These are phyloP conservation scores for Pachyrhynchus sulphureomaculatus DNA, from an alignment of 1,140 invertebrate genomes.

Conservation along the genomic window DNA sequence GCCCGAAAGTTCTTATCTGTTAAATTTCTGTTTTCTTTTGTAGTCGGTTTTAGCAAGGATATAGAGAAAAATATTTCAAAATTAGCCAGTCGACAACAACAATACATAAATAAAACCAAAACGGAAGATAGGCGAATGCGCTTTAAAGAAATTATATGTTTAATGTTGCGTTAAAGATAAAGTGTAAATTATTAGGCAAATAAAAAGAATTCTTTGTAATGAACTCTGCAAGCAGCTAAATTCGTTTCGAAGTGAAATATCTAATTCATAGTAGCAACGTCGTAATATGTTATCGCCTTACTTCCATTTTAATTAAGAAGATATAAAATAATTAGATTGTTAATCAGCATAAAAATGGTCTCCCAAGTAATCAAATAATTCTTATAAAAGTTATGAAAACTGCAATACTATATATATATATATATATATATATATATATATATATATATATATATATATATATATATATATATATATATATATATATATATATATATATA, in stretches of 20 bases:
- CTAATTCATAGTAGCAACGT: neutral
- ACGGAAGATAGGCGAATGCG: constrained; percentile 16
- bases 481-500: too few species aligned
- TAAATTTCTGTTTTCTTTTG: constrained; percentile 5
- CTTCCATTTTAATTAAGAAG: too few species aligned
- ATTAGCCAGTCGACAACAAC: constrained; percentile 21
- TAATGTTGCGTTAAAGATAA: constrained; percentile 30
- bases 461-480: too few species aligned
- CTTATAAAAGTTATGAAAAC: too few species aligned
- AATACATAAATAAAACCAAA: constrained; percentile 26
- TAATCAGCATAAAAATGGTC: too few species aligned
- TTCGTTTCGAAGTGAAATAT: neutral
- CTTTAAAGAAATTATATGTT: constrained; percentile 28
- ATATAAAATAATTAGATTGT: too few species aligned
- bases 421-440: too few species aligned
- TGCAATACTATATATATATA: too few species aligned
- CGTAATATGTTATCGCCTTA: too few species aligned
- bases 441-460: too few species aligned
- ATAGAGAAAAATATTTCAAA: constrained; percentile 22
- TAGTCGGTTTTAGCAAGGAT: neutral
- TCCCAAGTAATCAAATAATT: too few species aligned
- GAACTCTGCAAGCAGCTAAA: constrained; percentile 11
- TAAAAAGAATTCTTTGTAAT: constrained; percentile 27
- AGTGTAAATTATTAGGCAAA: constrained; percentile 31
- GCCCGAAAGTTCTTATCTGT: constrained; percentile 5